Conservation (phyloP, 2,888 invertebrate genomes). For the Neoaliturus tenellus region DNA sequence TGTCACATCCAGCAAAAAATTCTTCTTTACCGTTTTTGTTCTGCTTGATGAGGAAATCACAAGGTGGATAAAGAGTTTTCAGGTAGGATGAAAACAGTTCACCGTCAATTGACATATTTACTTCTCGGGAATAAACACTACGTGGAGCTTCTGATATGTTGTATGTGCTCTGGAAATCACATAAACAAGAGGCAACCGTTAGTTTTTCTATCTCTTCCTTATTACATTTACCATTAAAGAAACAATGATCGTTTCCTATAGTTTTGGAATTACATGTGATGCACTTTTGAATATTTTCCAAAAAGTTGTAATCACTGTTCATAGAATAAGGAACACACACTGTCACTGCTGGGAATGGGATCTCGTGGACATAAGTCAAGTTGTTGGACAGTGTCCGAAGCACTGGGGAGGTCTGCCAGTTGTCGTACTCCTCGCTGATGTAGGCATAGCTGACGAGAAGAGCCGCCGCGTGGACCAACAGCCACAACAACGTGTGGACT, state of each 20-base stretch:
- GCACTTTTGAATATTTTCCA: not conserved
- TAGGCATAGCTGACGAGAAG: not conserved
- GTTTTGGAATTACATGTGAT: not conserved
- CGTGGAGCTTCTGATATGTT: not conserved
- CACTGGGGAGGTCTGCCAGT: constrained; percentile 7
- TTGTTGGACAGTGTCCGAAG: constrained; percentile 4
- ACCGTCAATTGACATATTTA: not conserved
- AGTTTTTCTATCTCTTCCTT: not conserved
- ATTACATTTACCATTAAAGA: not conserved
- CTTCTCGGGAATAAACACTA: not conserved
- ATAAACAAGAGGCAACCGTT: not conserved
- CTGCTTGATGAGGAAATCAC: not conserved
- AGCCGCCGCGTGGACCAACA: not conserved
- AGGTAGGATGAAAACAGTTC: not conserved
- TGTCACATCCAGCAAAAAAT: not conserved
- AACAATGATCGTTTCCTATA: not conserved
- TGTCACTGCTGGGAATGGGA: not conserved
- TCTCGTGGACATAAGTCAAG: not conserved
- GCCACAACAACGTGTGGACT: not conserved
- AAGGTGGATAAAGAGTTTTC: not conserved
- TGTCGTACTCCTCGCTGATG: not conserved
- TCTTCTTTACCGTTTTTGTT: not conserved
- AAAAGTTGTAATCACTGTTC: not conserved
- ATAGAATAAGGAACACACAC: not conserved
- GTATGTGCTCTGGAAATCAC: not conserved